These are phyloP conservation scores for Ooceraea biroi DNA, from an alignment of 1,140 invertebrate species.

Conservation along the genomic window DNA sequence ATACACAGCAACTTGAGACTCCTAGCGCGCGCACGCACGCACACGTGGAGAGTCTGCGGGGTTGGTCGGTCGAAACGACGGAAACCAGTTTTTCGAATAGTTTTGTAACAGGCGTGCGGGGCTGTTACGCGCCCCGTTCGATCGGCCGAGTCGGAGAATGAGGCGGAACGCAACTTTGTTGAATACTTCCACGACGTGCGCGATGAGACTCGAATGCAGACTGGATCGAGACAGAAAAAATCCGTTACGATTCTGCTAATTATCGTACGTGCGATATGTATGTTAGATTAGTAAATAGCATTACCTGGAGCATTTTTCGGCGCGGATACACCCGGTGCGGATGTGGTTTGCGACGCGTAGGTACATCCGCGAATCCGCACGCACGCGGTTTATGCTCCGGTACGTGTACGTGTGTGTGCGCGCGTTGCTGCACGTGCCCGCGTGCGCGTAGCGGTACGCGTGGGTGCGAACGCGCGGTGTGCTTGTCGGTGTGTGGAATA, in stretches of 20 bases:
- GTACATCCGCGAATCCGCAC: neutral
- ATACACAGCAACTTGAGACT: constrained; percentile 3
- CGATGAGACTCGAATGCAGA: constrained; percentile 24
- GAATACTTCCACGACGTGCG: constrained; percentile 33
- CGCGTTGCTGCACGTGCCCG: constrained; percentile 26
- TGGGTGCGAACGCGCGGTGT: constrained; percentile 41
- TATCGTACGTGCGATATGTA: neutral
- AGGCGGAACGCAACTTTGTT: constrained; percentile 57
- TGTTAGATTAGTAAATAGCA: neutral
- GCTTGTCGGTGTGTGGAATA: constrained; percentile 52
- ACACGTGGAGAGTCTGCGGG: neutral
- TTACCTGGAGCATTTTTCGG: constrained; percentile 31
- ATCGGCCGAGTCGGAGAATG: constrained; percentile 52
- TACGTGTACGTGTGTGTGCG: constrained; percentile 1
- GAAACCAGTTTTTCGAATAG: constrained; percentile 72
- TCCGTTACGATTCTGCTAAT: constrained; percentile 43
- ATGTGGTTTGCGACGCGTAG: neutral
- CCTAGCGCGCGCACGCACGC: neutral
- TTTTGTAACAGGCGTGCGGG: constrained; percentile 58
- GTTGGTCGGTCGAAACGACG: constrained; percentile 39
- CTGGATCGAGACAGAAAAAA: constrained; percentile 24
- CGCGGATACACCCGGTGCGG: neutral
- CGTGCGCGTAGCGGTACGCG: neutral
- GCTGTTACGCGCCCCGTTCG: constrained; percentile 54
- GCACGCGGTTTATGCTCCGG: neutral